These are phyloP conservation scores for Heliconius charithonia DNA, from an alignment of 2,888 invertebrate genomes.

Conservation along the genomic window DNA sequence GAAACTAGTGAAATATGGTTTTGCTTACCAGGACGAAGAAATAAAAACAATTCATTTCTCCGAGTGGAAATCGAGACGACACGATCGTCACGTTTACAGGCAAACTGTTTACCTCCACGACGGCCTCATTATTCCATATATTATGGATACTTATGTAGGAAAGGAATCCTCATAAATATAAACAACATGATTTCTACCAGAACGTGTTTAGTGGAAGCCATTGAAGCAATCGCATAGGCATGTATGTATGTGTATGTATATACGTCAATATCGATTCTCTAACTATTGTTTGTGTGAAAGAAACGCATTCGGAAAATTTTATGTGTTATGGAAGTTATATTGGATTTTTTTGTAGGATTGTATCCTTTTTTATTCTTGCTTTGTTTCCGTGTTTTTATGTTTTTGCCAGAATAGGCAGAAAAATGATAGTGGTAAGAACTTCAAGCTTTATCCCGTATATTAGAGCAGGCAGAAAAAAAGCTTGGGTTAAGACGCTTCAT, in stretches of 20 bases:
- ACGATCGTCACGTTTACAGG: no score
- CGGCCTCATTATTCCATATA: background rate
- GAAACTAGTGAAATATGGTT: no score
- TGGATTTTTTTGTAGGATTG: background rate
- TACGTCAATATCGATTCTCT: slow-evolving; percentile 3
- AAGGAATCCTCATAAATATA: slow-evolving; percentile 16
- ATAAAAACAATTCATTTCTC: no score
- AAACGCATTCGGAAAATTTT: slow-evolving; percentile 12
- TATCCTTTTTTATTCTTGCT: background rate
- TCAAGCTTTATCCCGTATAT: no score
- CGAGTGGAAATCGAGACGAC: no score
- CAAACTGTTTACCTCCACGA: no score
- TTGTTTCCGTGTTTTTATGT: background rate
- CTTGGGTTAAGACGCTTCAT: no score
- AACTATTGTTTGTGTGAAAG: background rate
- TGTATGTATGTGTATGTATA: background rate
- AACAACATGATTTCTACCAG: slow-evolving; percentile 1
- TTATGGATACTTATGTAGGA: background rate
- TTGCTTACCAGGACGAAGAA: no score
- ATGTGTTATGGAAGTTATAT: background rate
- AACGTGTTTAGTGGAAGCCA: slow-evolving; percentile 14
- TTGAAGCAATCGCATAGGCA: background rate
- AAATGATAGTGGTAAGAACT: background rate
- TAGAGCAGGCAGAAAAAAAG: no score
- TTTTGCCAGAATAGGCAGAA: background rate